phyloP scores from a whole-genome alignment of 1,140 invertebrate species.

The Samia ricini region DNA sequence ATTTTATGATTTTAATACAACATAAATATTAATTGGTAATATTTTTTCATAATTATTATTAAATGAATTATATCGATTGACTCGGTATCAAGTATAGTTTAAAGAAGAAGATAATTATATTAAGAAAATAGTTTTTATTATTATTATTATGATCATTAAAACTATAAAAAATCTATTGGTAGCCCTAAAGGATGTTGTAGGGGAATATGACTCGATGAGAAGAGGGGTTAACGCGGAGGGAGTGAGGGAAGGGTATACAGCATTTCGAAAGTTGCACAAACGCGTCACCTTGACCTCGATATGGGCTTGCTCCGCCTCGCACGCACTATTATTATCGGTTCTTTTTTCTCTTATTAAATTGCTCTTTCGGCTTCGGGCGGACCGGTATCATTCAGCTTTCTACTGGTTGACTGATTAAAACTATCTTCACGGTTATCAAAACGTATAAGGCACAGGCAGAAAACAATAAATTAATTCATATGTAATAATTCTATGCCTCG shows the following conservation, averaged over 20 bases:
- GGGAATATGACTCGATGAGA: not conserved
- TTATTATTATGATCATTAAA: too few species aligned
- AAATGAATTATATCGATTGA: too few species aligned
- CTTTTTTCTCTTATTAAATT: slow-evolving; percentile 2
- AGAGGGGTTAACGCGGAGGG: slow-evolving; percentile 12
- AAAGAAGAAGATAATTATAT: too few species aligned
- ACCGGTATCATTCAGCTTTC: not conserved
- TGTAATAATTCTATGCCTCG: too few species aligned
- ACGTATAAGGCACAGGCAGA: not conserved
- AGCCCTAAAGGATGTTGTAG: not conserved
- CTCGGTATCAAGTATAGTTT: too few species aligned
- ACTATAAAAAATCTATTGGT: too few species aligned
- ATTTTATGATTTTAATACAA: too few species aligned
- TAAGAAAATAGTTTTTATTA: too few species aligned
- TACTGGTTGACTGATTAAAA: slow-evolving; percentile 3
- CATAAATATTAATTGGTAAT: too few species aligned
- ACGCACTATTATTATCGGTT: slow-evolving; percentile 7
- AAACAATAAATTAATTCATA: too few species aligned
- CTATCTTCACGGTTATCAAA: not conserved
- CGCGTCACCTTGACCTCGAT: slow-evolving; percentile 33
- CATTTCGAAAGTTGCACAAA: slow-evolving; percentile 41
- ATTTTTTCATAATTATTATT: too few species aligned
- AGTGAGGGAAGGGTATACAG: slow-evolving; percentile 13
- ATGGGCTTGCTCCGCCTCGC: slow-evolving; percentile 5
- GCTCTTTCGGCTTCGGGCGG: not conserved